Percentiles rank a stretch among this genome's conserved stretches.
Conservation (phyloP, 1,140 invertebrate genomes). For the Aradophagus sp. region DNA sequence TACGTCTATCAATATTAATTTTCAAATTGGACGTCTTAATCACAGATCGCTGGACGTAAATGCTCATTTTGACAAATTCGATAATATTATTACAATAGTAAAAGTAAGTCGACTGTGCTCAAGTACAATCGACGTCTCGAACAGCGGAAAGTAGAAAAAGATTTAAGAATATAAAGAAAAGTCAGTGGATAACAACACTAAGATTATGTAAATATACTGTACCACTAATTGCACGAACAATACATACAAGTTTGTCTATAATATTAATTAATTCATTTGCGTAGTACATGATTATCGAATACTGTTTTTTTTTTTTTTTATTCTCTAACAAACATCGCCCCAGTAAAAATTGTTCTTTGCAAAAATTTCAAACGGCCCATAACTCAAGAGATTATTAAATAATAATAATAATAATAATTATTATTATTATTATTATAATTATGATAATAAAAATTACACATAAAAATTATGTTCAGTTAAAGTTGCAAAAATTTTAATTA, state of each 20-base stretch:
- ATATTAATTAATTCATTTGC: conserved; percentile 43
- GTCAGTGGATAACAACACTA: conserved; percentile 16
- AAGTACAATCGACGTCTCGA: conserved; percentile 3
- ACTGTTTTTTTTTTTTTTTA: conserved; percentile 19
- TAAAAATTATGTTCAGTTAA: too few relatives aligned
- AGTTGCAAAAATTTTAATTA: too few relatives aligned
- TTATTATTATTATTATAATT: too few relatives aligned
- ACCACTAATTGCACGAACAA: conserved; percentile 42
- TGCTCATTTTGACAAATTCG: conserved; percentile 36
- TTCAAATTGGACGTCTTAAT: conserved; percentile 51
- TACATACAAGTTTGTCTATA: conserved; percentile 36
- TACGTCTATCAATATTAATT: conserved; percentile 34
- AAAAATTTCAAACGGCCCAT: background rate
- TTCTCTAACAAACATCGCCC: conserved; percentile 7
- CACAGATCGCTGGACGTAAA: conserved; percentile 53
- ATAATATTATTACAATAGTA: conserved; percentile 26
- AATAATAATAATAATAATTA: too few relatives aligned
- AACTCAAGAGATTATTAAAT: too few relatives aligned
- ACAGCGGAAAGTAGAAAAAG: background rate
- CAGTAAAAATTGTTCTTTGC: background rate
- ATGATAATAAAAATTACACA: too few relatives aligned
- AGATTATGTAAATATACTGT: conserved; percentile 44
- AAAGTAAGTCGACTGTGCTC: conserved; percentile 5
- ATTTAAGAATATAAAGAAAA: conserved; percentile 4
- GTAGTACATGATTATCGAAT: conserved; percentile 29